These are phyloP conservation scores for Chaetogeoica ovagalla DNA, from an alignment of 2,888 invertebrate genomes.

Conservation along the genomic window DNA sequence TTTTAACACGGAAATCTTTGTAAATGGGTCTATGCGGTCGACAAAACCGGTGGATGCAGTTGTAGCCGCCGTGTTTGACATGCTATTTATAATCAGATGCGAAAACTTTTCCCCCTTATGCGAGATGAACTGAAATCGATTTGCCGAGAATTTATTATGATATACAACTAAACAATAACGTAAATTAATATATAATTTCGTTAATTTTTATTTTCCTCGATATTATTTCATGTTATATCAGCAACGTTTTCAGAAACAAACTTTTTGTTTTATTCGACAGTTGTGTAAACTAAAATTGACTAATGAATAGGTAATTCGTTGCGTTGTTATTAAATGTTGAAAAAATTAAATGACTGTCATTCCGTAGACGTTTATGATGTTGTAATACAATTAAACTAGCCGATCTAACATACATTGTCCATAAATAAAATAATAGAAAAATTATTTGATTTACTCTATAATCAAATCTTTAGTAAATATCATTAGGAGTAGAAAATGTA, in stretches of 20 bases:
- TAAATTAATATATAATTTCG: neutral
- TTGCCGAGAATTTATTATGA: slow-evolving; percentile 1
- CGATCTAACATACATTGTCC: slow-evolving; percentile 43
- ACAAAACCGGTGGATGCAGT: slow-evolving; percentile 67
- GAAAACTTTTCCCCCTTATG: slow-evolving; percentile 10
- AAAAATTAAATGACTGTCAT: neutral
- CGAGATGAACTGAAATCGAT: neutral
- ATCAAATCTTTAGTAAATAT: neutral
- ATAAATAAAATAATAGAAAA: neutral
- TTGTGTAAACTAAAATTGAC: neutral
- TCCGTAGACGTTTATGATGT: slow-evolving; percentile 25
- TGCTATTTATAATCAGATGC: slow-evolving; percentile 43
- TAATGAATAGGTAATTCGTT: neutral
- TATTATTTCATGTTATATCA: slow-evolving; percentile 18
- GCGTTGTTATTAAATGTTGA: slow-evolving; percentile 7
- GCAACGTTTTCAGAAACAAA: neutral
- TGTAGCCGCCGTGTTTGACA: slow-evolving; percentile 48
- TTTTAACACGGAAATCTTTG: slow-evolving; percentile 89
- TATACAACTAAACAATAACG: slow-evolving; percentile 12
- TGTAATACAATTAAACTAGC: slow-evolving; percentile 14
- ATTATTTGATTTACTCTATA: neutral
- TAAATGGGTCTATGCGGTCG: slow-evolving; percentile 99
- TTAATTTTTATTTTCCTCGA: slow-evolving; percentile 14
- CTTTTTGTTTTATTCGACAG: slow-evolving; percentile 10
- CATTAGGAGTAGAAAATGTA: neutral